Base-by-base conservation (phyloP, 2,888 invertebrate species). In the Opisthograptis luteolata region DNA sequence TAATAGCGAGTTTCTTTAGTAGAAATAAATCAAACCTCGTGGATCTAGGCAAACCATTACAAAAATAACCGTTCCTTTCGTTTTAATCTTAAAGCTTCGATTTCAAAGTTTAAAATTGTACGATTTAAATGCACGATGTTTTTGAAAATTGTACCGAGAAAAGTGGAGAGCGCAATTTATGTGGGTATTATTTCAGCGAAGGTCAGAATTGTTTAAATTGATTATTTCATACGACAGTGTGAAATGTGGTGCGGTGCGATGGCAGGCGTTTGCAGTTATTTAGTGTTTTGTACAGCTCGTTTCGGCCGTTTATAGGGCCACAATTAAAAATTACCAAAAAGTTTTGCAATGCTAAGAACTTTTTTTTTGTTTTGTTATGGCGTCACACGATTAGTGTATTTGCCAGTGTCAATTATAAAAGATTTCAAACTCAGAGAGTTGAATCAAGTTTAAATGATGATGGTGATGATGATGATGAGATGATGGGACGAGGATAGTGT, bases 1-100 rank as follows among this genome's bases (percentile, higher is more conserved):
- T 84, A 85, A 85, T 84, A 81, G 79, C 14, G 27, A 43, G 49
- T 40, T 50, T 57, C 47, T 47, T 47, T 35, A 39, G 34, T 54
- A 46, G 37, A 20, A 36, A 54, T 58, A 51, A 58, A 54, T 58
- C 54, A 58, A 36, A 53, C 30, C 48, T 48, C 36, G 36, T 48
- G 34, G 28, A 42, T 44, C 30, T 24, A 30, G 37, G 7, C 10
- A 1, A 17, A 12, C 20, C 5, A 10, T 44, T 39, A 27, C 39
- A 32, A 14, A 14, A 10, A 15, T 22, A 15, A 4, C 8, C 2
- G 28, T 30, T 12, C 39, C 6, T 4, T 13, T 20, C 1, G 0
- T 22, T 20, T 13, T 10, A 34, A 20, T 20, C 35, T 28, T 39
- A 34, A 28, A 10, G 1, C 0, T 3, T 0, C 14, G n/a, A 17